Conservation (phyloP, 2,113 vertebrate species). For the Antechinus stuartii region DNA sequence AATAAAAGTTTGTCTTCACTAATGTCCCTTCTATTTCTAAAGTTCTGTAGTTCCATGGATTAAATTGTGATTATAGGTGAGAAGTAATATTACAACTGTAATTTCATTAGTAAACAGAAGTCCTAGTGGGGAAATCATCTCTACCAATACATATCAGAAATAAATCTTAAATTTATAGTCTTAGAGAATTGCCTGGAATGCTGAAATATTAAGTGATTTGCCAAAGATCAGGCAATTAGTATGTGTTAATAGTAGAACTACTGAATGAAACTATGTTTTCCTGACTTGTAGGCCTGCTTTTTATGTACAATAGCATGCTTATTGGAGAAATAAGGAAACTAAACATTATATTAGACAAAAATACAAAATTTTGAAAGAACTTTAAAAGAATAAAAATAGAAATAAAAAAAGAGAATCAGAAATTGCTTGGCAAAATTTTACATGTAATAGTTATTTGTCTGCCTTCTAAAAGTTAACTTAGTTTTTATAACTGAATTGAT, state of each 20-base stretch:
- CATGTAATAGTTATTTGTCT: neutral
- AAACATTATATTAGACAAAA: neutral
- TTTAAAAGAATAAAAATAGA: neutral
- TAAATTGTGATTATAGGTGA: conserved; percentile 26
- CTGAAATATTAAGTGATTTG: neutral
- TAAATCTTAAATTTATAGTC: neutral
- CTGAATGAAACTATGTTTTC: neutral
- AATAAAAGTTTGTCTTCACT: neutral
- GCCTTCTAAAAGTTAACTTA: neutral
- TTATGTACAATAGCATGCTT: neutral
- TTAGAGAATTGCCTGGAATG: neutral
- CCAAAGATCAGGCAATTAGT: neutral
- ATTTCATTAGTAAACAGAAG: neutral
- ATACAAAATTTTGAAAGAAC: neutral
- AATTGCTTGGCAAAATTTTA: neutral
- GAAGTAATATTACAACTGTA: neutral
- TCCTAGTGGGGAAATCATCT: neutral
- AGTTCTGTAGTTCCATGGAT: neutral
- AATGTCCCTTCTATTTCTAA: neutral
- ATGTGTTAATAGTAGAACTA: neutral
- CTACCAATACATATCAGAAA: neutral
- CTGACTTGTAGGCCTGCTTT: neutral
- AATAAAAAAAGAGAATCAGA: neutral
- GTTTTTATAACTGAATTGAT: conserved; percentile 15
- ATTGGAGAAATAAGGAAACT: neutral